Percentiles rank a stretch among this genome's conserved stretches.
phyloP scores from a whole-genome alignment of 92 coral and sea anemone species.

The Blastomussa wellsi region DNA sequence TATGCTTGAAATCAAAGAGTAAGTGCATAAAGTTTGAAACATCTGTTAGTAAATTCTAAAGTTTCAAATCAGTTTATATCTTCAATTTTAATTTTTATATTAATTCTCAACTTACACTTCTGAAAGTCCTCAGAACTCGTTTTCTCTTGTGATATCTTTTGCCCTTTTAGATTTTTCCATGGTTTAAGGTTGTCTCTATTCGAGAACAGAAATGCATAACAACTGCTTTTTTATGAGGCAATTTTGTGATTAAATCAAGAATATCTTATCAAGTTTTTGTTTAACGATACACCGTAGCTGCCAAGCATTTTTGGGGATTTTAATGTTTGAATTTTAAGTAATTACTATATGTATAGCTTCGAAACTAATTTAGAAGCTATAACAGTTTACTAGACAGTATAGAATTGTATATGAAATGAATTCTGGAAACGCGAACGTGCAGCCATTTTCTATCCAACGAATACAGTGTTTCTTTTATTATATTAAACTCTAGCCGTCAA shows the following conservation, averaged over 20 bases:
- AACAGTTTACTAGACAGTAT: neutral
- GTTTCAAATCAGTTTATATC: neutral
- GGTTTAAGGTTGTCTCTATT: neutral
- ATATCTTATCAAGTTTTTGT: neutral
- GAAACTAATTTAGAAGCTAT: neutral
- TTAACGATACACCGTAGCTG: neutral
- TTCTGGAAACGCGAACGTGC: neutral
- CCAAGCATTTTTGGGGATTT: neutral
- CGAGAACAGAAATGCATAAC: neutral
- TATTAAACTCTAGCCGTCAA: neutral
- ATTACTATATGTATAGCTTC: neutral
- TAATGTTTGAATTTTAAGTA: neutral
- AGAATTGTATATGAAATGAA: neutral
- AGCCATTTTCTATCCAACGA: neutral
- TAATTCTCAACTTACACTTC: neutral
- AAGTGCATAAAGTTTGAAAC: neutral
- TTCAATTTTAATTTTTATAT: neutral
- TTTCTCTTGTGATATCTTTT: neutral
- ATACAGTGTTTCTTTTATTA: neutral
- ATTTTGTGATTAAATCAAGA: neutral
- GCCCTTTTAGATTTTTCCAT: neutral
- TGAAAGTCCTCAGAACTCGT: neutral
- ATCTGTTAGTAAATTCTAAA: neutral
- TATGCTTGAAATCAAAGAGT: neutral
- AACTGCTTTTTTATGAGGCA: neutral